These are phyloP conservation scores for Metridium senile DNA, from an alignment of 92 coral and sea anemone species.

Conservation along the genomic window DNA sequence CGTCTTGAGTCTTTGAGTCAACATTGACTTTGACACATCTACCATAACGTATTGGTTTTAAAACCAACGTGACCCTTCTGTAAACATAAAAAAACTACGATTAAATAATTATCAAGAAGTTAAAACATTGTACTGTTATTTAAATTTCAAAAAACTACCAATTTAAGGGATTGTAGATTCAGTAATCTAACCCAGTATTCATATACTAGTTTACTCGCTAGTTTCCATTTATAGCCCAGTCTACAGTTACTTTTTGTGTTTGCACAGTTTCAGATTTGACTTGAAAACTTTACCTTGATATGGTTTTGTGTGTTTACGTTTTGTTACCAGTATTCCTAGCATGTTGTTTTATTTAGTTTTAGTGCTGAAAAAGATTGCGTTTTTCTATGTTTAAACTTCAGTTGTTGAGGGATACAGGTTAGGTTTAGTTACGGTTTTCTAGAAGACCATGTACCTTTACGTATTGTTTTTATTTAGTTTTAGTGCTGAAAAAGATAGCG, in stretches of 20 bases:
- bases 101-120: conserved; percentile 16
- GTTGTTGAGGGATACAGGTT: too few species aligned
- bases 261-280: neutral
- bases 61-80: conserved; percentile 9
- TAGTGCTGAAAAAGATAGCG: neutral
- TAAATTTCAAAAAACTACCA: neutral
- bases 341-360: neutral
- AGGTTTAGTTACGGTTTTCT: too few species aligned
- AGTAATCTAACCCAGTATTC: too few species aligned
- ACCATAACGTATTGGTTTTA: conserved; percentile 22
- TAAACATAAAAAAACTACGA: conserved; percentile 14
- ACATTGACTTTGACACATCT: neutral
- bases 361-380: neutral
- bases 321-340: neutral
- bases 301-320: neutral
- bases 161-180: neutral
- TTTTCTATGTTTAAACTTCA: neutral
- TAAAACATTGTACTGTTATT: conserved; percentile 2
- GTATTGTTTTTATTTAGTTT: neutral
- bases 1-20: neutral
- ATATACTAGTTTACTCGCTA: too few species aligned
- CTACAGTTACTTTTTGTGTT: too few species aligned
- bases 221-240: too few species aligned
- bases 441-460: neutral
- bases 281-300: neutral